These are phyloP conservation scores for Meriones unguiculatus DNA, from an alignment of 2,113 vertebrate species.

Conservation along the genomic window DNA sequence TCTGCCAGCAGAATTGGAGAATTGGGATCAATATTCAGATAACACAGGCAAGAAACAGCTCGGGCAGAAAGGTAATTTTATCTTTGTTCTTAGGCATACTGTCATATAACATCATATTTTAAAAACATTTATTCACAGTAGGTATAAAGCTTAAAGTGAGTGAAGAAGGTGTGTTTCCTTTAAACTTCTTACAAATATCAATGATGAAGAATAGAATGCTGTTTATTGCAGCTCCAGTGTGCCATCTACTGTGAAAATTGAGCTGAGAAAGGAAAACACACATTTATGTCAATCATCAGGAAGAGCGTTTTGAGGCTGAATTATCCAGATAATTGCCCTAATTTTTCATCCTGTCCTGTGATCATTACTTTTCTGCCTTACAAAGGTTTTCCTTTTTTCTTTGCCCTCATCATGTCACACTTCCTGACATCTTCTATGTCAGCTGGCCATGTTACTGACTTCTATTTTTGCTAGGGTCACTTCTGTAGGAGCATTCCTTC, in stretches of 20 bases:
- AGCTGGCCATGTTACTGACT: slow-evolving; percentile 61
- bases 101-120: slow-evolving; percentile 66
- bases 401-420: slow-evolving; percentile 53
- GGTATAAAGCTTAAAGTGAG: slow-evolving; percentile 58
- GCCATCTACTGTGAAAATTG: slow-evolving; percentile 71
- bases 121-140: slow-evolving; percentile 72
- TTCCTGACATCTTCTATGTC: slow-evolving; percentile 64
- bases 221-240: slow-evolving; percentile 54
- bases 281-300: slow-evolving; percentile 71
- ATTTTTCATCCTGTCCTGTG: slow-evolving; percentile 74
- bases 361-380: slow-evolving; percentile 71
- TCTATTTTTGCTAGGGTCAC: slow-evolving; percentile 74
- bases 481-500: slow-evolving; percentile 64
- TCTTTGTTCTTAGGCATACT: slow-evolving; percentile 60
- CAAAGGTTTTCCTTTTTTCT: slow-evolving; percentile 66
- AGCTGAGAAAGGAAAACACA: slow-evolving; percentile 62
- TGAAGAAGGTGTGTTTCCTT: slow-evolving; percentile 65
- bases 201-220: slow-evolving; percentile 39
- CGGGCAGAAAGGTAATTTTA: slow-evolving; percentile 58
- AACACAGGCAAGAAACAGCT: slow-evolving; percentile 18
- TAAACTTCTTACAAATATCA: slow-evolving; percentile 68
- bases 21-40: slow-evolving; percentile 37
- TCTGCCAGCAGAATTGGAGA: slow-evolving; percentile 12
- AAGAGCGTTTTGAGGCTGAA: slow-evolving; percentile 69
- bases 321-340: slow-evolving; percentile 78